Evolutionary conservation across 2,113 vertebrate genomes (phyloP).

Genomic region (Cyanoderma ruficeps): DNA sequence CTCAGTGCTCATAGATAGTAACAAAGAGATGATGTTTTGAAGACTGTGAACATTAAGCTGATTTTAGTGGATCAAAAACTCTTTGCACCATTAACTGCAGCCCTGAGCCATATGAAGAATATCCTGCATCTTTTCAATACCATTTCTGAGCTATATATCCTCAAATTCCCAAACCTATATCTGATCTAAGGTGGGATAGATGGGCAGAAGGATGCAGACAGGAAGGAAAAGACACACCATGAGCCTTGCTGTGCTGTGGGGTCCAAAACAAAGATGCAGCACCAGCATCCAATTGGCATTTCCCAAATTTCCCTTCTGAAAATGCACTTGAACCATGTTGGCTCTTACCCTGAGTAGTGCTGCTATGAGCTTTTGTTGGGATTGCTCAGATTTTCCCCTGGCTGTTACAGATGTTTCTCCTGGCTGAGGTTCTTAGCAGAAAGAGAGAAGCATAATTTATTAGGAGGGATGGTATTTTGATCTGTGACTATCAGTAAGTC

Average conservation of each 20-base stretch:
- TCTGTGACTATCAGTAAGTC: conserved; percentile 46
- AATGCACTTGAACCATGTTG: neutral
- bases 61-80: neutral
- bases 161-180: neutral
- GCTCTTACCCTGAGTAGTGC: neutral
- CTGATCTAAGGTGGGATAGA: neutral
- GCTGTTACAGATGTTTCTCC: neutral
- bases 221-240: neutral
- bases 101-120: neutral
- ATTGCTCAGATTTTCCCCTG: neutral
- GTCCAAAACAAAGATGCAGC: neutral
- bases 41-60: neutral
- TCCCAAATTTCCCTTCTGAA: neutral
- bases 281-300: neutral
- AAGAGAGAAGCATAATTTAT: conserved; percentile 50
- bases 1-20: neutral
- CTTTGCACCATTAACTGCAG: neutral
- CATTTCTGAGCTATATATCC: neutral
- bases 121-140: neutral
- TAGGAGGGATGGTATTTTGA: conserved; percentile 52
- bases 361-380: neutral
- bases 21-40: neutral
- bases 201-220: neutral
- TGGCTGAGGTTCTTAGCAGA: conserved; percentile 13
- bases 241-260: neutral